Evolutionary conservation across 2,888 invertebrate species (phyloP), one percentile per base, ranked within the genome.

Genomic region (Plagodis dolabraria): DNA sequence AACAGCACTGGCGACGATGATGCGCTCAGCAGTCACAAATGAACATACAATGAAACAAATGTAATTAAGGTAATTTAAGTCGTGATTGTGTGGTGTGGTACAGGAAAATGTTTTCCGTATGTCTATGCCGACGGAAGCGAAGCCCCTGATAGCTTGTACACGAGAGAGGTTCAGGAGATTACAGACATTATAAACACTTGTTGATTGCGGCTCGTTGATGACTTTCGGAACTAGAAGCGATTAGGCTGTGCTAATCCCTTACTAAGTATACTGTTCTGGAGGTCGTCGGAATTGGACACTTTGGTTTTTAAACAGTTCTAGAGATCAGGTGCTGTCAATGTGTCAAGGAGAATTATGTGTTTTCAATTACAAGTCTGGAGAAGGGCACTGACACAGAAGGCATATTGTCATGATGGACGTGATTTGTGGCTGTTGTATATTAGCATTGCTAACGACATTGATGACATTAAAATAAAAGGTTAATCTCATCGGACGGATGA

Each of bases 111-210:
- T 79, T 79, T 80, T 80, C 72, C 68, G 75, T 70, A 64, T 72
- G 71, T 72, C 74, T 69, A 70, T 71, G 69, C 70, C 69, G 76
- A 82, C 87, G 89, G 88, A 89, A 86, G 84, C 75, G 65, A 64
- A 63, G 69, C 69, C 76, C 71, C 80, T 85, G 82, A 80, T 80
- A 79, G 74, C 70, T 70, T 72, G 71, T 71, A 70, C 80, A 83
- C 78, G 82, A 82, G 74, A 73, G 73, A 72, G 75, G 78, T 79
- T 82, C 69, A 69, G 72, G 71, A 80, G 83, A 88, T 87, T 85
- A 83, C 79, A 65, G 70, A 73, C 77, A 85, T 86, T 84, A 86
- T 56, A 75, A 80, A 76, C 76, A 83, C 82, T 81, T 79, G 85
- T 83, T 86, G 83, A 83, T 84, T 77, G 79, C 70, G 71, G 73